These are phyloP conservation scores for Mormyrus iriodes DNA, from an alignment of 2,113 vertebrate species.

Conservation along the genomic window DNA sequence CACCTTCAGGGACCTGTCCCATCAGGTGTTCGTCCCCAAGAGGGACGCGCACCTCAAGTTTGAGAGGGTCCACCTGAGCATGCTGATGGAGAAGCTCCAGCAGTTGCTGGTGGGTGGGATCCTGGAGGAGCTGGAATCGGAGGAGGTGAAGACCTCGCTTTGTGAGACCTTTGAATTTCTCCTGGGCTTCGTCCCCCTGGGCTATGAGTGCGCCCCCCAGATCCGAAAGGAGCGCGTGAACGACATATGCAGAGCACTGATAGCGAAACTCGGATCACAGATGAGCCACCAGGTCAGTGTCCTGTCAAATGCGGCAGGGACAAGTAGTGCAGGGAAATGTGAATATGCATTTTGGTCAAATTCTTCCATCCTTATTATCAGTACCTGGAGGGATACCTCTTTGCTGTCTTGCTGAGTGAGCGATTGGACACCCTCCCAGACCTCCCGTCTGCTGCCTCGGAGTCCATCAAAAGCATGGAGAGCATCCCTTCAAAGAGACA, in stretches of 20 bases:
- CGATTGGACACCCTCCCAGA: constrained; percentile 52
- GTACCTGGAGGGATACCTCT: constrained; percentile 77
- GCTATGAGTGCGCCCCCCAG: constrained; percentile 68
- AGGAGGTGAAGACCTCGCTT: constrained; percentile 68
- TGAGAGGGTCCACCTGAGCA: constrained; percentile 76
- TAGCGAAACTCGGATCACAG: constrained; percentile 67
- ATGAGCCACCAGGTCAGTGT: constrained; percentile 67
- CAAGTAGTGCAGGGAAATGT: neutral
- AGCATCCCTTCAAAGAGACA: constrained; percentile 63
- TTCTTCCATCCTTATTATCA: constrained; percentile 39
- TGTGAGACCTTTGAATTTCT: constrained; percentile 78
- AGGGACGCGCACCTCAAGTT: constrained; percentile 55
- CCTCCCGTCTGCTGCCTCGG: constrained; percentile 38
- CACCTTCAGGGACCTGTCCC: constrained; percentile 69
- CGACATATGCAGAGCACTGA: constrained; percentile 67
- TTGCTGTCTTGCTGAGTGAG: constrained; percentile 69
- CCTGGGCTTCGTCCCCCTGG: constrained; percentile 66
- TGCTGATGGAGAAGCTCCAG: constrained; percentile 77
- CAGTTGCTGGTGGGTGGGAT: constrained; percentile 61
- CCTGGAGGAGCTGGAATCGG: constrained; percentile 53
- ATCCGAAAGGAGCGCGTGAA: constrained; percentile 65
- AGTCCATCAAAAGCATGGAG: constrained; percentile 45
- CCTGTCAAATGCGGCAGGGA: neutral
- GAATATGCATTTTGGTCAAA: neutral
- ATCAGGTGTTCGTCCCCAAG: constrained; percentile 65